Evolutionary conservation across 2,113 vertebrate genomes (phyloP).

Genomic region (Redunca redunca): DNA sequence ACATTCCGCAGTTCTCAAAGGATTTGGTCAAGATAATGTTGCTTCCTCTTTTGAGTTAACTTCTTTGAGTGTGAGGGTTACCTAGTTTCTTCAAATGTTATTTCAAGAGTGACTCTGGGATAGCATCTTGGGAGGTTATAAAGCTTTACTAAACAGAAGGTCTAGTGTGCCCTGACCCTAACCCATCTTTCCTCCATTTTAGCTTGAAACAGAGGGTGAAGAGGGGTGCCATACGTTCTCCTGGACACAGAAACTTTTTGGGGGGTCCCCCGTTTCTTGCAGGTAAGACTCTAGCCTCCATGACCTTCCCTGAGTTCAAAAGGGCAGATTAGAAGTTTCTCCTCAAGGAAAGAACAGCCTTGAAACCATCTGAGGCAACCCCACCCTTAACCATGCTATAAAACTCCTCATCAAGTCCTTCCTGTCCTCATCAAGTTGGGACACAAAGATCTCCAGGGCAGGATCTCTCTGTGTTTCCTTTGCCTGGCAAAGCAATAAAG

Average conservation of each 20-base stretch:
- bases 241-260: not conserved
- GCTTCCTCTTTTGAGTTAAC: not conserved
- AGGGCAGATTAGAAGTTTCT: not conserved
- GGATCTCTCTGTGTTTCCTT: not conserved
- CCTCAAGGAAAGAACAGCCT: not conserved
- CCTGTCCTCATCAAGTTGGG: not conserved
- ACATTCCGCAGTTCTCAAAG: not conserved
- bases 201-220: not conserved
- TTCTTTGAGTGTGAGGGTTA: not conserved
- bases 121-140: not conserved
- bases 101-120: not conserved
- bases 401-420: not conserved
- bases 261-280: not conserved
- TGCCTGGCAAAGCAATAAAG: not conserved
- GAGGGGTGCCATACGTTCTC: not conserved
- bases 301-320: not conserved
- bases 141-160: not conserved
- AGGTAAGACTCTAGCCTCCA: not conserved
- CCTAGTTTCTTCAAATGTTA: not conserved
- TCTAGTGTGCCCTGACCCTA: not conserved
- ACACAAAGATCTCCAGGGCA: not conserved
- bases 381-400: not conserved
- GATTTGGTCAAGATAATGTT: not conserved
- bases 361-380: not conserved
- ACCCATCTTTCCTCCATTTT: not conserved